Percentiles rank a stretch among this genome's conserved stretches.
These are phyloP conservation scores for Calosoma granatense DNA, from an alignment of 1,140 invertebrate genomes.

Conservation along the genomic window DNA sequence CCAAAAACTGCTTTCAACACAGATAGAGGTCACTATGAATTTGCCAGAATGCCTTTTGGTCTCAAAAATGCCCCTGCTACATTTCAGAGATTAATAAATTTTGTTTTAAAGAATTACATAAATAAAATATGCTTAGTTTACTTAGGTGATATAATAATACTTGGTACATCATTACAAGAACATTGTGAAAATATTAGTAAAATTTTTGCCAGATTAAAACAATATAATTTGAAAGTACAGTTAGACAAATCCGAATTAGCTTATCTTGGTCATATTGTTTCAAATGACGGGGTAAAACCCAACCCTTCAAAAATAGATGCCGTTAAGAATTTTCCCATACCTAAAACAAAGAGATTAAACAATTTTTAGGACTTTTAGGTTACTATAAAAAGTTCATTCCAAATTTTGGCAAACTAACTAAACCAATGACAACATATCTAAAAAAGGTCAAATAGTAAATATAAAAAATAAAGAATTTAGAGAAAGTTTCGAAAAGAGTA, in stretches of 20 bases:
- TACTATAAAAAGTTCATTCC: conserved; percentile 14
- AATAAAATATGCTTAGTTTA: conserved; percentile 26
- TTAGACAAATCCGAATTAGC: conserved; percentile 26
- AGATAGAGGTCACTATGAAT: conserved; percentile 31
- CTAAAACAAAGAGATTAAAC: conserved; percentile 17
- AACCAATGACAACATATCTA: conserved; percentile 14
- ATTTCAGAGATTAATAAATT: conserved; percentile 37
- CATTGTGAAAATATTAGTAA: conserved; percentile 20
- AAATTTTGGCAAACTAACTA: conserved; percentile 11
- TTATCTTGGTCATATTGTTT: conserved; percentile 19
- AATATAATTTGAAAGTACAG: conserved; percentile 24
- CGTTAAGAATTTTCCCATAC: conserved; percentile 15
- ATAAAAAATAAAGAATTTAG: neutral
- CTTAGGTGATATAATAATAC: conserved; percentile 30
- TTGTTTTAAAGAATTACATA: conserved; percentile 23
- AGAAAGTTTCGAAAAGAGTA: conserved; percentile 23
- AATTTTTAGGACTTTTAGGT: conserved; percentile 14
- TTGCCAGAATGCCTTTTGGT: conserved; percentile 35
- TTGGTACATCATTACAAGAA: conserved; percentile 21
- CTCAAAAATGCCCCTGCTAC: conserved; percentile 34
- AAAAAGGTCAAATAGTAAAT: conserved; percentile 15
- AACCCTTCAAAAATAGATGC: conserved; percentile 17
- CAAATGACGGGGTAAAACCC: conserved; percentile 17
- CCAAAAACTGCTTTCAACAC: conserved; percentile 39
- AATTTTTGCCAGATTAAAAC: conserved; percentile 20